Base-by-base conservation (phyloP, 53 echinoderm and acorn worm genomes). In the Crossaster papposus region DNA sequence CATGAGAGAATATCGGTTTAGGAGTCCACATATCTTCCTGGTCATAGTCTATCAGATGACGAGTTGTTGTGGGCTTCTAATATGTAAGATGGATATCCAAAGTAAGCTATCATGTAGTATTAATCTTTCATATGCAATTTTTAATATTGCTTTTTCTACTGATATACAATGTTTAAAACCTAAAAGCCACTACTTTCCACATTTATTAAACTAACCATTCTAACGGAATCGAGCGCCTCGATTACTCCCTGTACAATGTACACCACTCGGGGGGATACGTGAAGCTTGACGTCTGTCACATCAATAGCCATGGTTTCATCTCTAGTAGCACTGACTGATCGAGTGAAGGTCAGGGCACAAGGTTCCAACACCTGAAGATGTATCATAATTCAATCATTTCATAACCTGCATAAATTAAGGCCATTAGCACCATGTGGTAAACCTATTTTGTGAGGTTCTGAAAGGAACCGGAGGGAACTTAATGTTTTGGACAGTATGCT, bases 1-100 rank as follows among this genome's bases (percentile, higher is more conserved):
- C 95, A 54, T 95, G 95, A 4, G 96, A 95, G 92, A 96, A 96
- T 81, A 96, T 95, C 14, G 96, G 96, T 78, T 96, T 96, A 33
- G 96, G 94, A 33, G 95, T 89, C 96, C 96, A 96, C 77, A 96
- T 90, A 63, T 96, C 95, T 38, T 96, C 96, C 18, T 90, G 92
- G 3, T 94, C 95, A 70, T 89, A 91, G 71, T 96, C 95, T 11
- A 94, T 81, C 15, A 96, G 70, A 79, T 92, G 94, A 30, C 94
- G 75, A 11, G 77, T 78, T 33, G 81, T 79, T 26, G 91, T 33
- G 35, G 92, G 92, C 79, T 93, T 96, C 94, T 94, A 83, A 13
- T 83, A 34, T 18, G 44, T 22, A 20, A 78, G 50, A 77, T 4
- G 8, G 15, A 15, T 9, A 58, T 18, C 78, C 15, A 20, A 58